Conservation (phyloP, 1,140 invertebrate genomes). For the Trachymyrmex cornetzi region DNA sequence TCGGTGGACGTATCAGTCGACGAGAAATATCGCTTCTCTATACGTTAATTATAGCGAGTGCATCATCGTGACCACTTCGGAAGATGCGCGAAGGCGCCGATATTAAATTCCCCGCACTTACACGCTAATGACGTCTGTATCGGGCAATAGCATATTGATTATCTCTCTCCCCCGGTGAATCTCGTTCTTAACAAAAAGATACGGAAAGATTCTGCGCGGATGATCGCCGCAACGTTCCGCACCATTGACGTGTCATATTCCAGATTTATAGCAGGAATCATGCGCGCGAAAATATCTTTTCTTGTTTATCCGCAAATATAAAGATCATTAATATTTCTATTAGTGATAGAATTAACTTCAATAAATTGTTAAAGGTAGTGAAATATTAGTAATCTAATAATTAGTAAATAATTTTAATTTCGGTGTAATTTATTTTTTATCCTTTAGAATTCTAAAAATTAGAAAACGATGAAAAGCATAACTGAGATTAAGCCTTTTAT, state of each 20-base stretch:
- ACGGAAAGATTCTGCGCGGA: not conserved
- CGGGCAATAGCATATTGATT: conserved; percentile 66
- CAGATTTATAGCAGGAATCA: not conserved
- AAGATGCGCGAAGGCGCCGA: conserved; percentile 49
- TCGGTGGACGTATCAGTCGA: conserved; percentile 72
- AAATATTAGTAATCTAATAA: too few species aligned
- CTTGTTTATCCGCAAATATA: not conserved
- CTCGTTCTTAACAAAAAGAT: not conserved
- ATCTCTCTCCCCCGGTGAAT: not conserved
- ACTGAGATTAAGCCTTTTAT: too few species aligned
- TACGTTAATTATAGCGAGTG: conserved; percentile 73
- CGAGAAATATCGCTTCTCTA: conserved; percentile 72
- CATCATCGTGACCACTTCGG: conserved; percentile 63
- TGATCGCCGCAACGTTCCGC: not conserved
- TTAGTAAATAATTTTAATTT: too few species aligned
- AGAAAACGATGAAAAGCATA: too few species aligned
- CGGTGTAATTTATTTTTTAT: too few species aligned
- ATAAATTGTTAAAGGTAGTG: too few species aligned
- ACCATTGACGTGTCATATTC: not conserved
- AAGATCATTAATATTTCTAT: too few species aligned
- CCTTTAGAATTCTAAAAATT: too few species aligned
- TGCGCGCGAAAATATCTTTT: not conserved
- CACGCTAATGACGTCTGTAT: conserved; percentile 43
- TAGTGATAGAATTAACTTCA: too few species aligned
- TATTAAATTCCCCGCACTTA: conserved; percentile 67